Evolutionary conservation across 2,797 vertebrate species (phyloP), one percentile per base, ranked within the genome.

Genomic region (Manis crassicaudata): DNA sequence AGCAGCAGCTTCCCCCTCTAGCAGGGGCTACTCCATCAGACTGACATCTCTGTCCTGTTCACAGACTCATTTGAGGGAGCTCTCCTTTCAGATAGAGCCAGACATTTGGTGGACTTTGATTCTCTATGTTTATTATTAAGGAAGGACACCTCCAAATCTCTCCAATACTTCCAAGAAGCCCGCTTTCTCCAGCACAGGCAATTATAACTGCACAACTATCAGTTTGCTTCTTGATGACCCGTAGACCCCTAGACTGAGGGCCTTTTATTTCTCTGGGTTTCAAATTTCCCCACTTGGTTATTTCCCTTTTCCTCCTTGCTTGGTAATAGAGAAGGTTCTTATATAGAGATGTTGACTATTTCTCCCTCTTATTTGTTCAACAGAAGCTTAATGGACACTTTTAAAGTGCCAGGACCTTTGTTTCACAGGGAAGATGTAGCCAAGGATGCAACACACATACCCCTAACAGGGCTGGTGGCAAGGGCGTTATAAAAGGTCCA

Each of bases 221-320:
- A 62, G 82, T 37, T 23, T 7, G 11, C 4, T 72, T 56, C 73
- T 68, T 68, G 18, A 68, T 13, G 12, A 40, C 76, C 32, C 17
- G 16, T 86, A 60, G 23, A 89, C 76, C 32, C 20, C 23, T 89
- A 60, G 23, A 89, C 73, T 58, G 58, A 76, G 65, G 60, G 32
- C 12, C 50, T 50, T 80, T 92, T 80, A 52, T 72, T 83, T 91
- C 20, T 72, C 80, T 56, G 52, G 7, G 32, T 67, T 95, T 91
- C 54, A 23, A 37, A 62, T 62, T 27, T 4, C 18, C 35, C 35
- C 13, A 43, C 29, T 32, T 72, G 68, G 25, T 68, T 40, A n/a
- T 85, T 92, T 88, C 32, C 67, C n/a, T 29, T 88, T 76, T 35
- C 43, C 29, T n/a, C 9, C 6, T 80, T 86, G 56, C 9, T 84